Evolutionary conservation across 2,113 vertebrate genomes (phyloP).

Genomic region (Apteryx mantelli): DNA sequence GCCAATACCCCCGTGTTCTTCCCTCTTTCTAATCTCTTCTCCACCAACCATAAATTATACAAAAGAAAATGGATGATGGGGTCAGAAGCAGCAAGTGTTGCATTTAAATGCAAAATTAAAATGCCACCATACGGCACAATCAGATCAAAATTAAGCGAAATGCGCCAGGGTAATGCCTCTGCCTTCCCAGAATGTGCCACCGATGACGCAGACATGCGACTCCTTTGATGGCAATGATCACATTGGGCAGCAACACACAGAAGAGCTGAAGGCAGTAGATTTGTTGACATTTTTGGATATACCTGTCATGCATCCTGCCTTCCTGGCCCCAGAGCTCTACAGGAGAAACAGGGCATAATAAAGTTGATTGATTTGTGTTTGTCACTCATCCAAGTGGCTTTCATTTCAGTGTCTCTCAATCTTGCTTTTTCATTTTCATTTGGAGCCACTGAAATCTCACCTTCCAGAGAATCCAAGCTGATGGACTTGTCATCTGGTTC

Average conservation of each 20-base stretch:
- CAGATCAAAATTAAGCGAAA: neutral
- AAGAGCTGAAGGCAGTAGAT: slow-evolving; percentile 21
- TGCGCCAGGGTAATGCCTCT: neutral
- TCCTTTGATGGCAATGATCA: neutral
- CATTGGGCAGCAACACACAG: neutral
- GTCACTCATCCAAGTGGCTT: slow-evolving; percentile 64
- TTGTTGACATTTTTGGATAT: slow-evolving; percentile 43
- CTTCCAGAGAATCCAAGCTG: slow-evolving; percentile 55
- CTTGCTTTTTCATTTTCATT: slow-evolving; percentile 67
- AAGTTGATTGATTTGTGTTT: slow-evolving; percentile 74
- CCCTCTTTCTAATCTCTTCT: neutral
- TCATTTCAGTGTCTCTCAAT: slow-evolving; percentile 59
- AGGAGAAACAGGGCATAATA: slow-evolving; percentile 58
- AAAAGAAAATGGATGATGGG: neutral
- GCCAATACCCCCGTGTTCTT: neutral
- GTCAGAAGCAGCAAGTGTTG: neutral
- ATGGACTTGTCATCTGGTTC: slow-evolving; percentile 69
- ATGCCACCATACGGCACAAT: neutral
- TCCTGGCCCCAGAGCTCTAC: neutral
- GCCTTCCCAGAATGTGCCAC: slow-evolving; percentile 34
- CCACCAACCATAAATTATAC: neutral
- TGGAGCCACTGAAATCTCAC: slow-evolving; percentile 64
- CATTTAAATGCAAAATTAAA: neutral
- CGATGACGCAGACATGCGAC: slow-evolving; percentile 21
- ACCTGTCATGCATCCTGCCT: slow-evolving; percentile 51